phyloP scores from a whole-genome alignment of 1,140 invertebrate genomes.

The Drosophila lacertosa region DNA sequence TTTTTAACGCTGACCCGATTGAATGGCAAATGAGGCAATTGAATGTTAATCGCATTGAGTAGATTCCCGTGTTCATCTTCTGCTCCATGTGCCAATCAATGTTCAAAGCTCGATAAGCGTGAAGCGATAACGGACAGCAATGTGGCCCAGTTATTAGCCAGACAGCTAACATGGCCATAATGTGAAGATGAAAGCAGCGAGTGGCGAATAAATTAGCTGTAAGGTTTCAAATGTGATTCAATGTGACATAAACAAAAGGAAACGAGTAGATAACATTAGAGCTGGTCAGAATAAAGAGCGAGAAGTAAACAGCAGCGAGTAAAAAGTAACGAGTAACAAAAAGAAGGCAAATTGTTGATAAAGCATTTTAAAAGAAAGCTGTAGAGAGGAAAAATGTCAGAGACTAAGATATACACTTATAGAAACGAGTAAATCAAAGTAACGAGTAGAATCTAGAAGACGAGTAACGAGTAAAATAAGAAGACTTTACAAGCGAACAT shows the following conservation, averaged over 20 bases:
- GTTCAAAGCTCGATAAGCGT: too few species aligned
- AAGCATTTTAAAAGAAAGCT: too few species aligned
- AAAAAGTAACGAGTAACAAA: not conserved
- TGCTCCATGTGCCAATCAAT: conserved; percentile 3
- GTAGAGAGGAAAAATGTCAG: too few species aligned
- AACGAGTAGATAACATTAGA: too few species aligned
- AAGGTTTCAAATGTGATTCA: too few species aligned
- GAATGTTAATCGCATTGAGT: conserved; percentile 8
- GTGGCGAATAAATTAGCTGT: too few species aligned
- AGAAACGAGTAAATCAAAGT: not conserved
- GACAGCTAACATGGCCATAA: conserved; percentile 8
- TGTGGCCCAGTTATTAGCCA: conserved; percentile 6
- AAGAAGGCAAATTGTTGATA: too few species aligned
- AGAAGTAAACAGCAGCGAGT: not conserved
- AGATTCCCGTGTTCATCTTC: conserved; percentile 4
- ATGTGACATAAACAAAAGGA: too few species aligned
- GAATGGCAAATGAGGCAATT: conserved; percentile 27
- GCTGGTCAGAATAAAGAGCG: not conserved
- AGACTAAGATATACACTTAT: not conserved
- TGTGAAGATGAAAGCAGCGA: not conserved
- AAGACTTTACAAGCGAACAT: too few species aligned
- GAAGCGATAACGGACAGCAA: not conserved
- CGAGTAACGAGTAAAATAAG: not conserved
- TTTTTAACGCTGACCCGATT: conserved; percentile 23
- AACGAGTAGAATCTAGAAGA: too few species aligned